phyloP scores from a whole-genome alignment of 2,113 vertebrate genomes.

The Rousettus leschenaultii region DNA sequence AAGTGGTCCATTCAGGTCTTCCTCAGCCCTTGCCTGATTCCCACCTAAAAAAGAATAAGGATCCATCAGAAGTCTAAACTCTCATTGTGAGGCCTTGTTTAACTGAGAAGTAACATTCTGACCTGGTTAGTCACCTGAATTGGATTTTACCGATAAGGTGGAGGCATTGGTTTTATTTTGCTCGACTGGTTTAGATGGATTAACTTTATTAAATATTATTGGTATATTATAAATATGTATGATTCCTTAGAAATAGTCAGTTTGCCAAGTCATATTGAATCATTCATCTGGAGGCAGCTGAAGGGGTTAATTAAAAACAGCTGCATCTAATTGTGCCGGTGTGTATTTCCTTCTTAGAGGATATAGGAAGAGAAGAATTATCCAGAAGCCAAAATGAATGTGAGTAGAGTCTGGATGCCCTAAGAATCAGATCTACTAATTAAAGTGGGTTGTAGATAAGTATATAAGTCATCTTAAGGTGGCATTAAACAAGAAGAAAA shows the following conservation, averaged over 20 bases:
- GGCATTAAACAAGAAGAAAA: background rate
- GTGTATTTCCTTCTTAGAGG: background rate
- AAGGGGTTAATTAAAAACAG: slow-evolving; percentile 69
- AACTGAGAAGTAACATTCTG: background rate
- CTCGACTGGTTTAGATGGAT: background rate
- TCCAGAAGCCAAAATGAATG: background rate
- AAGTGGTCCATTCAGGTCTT: background rate
- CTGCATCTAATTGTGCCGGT: slow-evolving; percentile 7
- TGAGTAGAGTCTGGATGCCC: background rate
- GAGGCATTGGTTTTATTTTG: slow-evolving; percentile 24
- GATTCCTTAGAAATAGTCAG: slow-evolving; percentile 34
- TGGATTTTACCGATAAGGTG: background rate
- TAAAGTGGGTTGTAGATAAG: background rate
- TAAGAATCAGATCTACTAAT: background rate
- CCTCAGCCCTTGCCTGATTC: background rate
- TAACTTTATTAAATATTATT: slow-evolving; percentile 47
- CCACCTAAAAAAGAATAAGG: background rate
- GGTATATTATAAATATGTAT: slow-evolving; percentile 46
- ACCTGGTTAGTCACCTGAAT: background rate
- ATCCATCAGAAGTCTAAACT: background rate
- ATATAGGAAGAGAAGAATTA: background rate
- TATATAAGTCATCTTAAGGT: background rate
- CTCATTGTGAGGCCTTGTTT: background rate
- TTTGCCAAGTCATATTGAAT: slow-evolving; percentile 40
- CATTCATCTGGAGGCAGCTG: slow-evolving; percentile 61